Percentiles rank a stretch among this genome's conserved stretches.
Evolutionary conservation across 2,797 vertebrate species (phyloP).

Genomic region (Melanotaenia boesemani): DNA sequence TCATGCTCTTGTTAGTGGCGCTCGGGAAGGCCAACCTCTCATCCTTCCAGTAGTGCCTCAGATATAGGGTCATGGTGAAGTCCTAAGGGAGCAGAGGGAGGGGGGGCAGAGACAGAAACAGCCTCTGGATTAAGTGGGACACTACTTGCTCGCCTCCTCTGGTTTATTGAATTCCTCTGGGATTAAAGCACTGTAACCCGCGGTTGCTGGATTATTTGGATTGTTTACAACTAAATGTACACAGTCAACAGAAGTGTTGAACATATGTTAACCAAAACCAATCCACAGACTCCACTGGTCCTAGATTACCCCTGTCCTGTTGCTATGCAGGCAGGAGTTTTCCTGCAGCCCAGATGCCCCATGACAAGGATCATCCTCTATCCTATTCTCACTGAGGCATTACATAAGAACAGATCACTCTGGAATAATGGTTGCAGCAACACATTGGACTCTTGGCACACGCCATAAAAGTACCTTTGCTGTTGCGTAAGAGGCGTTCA

Average conservation of each 20-base stretch:
- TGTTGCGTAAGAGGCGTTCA: constrained; percentile 40
- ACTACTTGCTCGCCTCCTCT: constrained; percentile 23
- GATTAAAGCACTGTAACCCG: constrained; percentile 42
- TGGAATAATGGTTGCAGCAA: constrained; percentile 54
- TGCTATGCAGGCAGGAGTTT: constrained; percentile 2
- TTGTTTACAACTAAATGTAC: constrained; percentile 52
- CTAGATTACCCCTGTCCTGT: constrained; percentile 31
- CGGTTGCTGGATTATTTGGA: constrained; percentile 57
- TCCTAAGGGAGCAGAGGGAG: constrained; percentile 79
- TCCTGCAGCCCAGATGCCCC: neutral
- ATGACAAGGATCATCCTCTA: constrained; percentile 46
- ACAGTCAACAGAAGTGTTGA: constrained; percentile 32
- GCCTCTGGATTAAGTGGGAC: constrained; percentile 44
- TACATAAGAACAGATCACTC: constrained; percentile 69
- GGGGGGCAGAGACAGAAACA: constrained; percentile 11
- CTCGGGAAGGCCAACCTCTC: constrained; percentile 92
- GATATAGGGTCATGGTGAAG: constrained; percentile 96
- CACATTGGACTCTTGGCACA: constrained; percentile 50
- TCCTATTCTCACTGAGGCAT: constrained; percentile 47
- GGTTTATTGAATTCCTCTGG: constrained; percentile 37
- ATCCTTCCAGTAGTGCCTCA: constrained; percentile 96
- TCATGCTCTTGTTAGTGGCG: constrained; percentile 94
- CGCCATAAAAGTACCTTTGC: constrained; percentile 34
- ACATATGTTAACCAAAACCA: constrained; percentile 54
- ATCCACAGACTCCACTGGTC: constrained; percentile 29